phyloP scores from a whole-genome alignment of 2,888 invertebrate species.

The Lacanobia oleracea region DNA sequence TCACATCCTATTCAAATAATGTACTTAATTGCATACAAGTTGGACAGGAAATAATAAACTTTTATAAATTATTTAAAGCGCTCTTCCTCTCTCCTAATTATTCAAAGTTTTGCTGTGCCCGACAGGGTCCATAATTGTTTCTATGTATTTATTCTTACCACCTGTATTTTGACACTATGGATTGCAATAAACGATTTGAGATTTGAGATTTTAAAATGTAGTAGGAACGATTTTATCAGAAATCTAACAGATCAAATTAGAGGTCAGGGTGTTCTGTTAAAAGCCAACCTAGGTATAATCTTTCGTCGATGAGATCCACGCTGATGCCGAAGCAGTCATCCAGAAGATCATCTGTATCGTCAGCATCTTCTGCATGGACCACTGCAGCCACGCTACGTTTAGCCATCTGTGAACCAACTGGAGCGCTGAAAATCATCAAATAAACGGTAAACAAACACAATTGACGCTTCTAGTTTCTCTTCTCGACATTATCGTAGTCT shows the following conservation, averaged over 20 bases:
- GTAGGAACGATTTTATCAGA: no score
- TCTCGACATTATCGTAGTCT: not conserved
- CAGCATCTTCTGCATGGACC: constrained; percentile 76
- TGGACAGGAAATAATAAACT: no score
- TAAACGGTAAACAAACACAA: not conserved
- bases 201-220: no score
- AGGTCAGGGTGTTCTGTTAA: not conserved
- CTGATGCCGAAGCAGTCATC: constrained; percentile 79
- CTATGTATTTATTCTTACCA: no score
- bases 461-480: not conserved
- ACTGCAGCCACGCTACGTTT: constrained; percentile 81
- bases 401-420: constrained; percentile 75
- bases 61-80: no score
- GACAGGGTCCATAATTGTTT: no score
- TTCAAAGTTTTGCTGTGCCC: no score
- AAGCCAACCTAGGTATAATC: constrained; percentile 81
- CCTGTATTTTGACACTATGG: no score
- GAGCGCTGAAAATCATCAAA: constrained; percentile 42
- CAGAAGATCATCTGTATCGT: constrained; percentile 66
- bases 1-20: no score
- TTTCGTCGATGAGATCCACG: constrained; percentile 84
- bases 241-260: not conserved
- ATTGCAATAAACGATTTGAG: no score
- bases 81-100: no score
- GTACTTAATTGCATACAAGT: no score